Base-by-base conservation (phyloP, 2,797 vertebrate species). In the Poeciliopsis presidionis region DNA sequence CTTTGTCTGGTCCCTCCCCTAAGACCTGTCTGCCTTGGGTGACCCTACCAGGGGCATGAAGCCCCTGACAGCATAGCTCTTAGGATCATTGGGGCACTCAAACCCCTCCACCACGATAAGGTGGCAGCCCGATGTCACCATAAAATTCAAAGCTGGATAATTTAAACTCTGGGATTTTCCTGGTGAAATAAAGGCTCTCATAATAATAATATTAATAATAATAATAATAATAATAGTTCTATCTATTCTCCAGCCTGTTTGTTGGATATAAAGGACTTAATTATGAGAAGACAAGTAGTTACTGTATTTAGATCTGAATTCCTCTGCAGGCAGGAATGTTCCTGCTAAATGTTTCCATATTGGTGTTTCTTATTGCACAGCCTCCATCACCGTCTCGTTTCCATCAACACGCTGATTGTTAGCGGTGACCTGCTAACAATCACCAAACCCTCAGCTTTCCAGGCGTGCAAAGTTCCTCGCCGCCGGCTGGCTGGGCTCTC, bases 351-450 rank as follows among this genome's bases (percentile, higher is more conserved):
- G 33, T 39, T 65, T 65, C 20, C 61, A 3, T 36, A 9, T 8
- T 0, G 0, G 5, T 18, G 9, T 16, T 14, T 61, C 59, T 61
- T 33, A 33, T 61, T 63, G 13, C 2, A 18, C 12, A 61, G 28
- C 61, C 61, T 20, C 7, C 20, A 36, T 36, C 18, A 39, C 9
- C 41, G 33, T 28, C 47, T 69, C 11, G 28, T 63, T 45, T 82
- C 61, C 4, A 47, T 71, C 51, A 59, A 22, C 80, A 7, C 2
- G 16, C 33, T 74, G 75, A 46, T 83, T 84, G 78, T 49, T 12
- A 75, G 45, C 78, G 76, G 71, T 78, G 87, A 88, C 86, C 83
- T 72, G 86, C 53, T 75, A 39, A 39, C 36, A 1, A 39, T 39
- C 74, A 1, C 36, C 45, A 7, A 76, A 53, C 76, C 86, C 88